A percentile compares a stretch with the other conserved stretches of the same genome.
These are phyloP conservation scores for Rana temporaria DNA, from an alignment of 2,113 vertebrate species.

Conservation along the genomic window DNA sequence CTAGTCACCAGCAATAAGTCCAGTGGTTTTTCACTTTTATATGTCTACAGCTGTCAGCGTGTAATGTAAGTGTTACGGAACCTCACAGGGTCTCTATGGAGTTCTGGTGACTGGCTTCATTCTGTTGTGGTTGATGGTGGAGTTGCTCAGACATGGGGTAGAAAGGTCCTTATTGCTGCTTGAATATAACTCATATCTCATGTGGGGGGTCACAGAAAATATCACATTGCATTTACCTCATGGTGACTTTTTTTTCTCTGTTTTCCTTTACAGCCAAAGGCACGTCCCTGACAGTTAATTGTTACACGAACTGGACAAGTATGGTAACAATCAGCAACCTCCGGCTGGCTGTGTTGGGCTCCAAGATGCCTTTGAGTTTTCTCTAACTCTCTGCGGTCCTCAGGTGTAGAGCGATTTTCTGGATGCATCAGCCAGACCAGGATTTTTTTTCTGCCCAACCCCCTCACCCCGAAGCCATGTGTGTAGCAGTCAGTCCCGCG, in stretches of 20 bases:
- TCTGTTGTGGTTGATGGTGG: too few species aligned
- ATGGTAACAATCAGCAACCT: constrained; percentile 78
- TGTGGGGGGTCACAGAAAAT: background rate
- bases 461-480: constrained; percentile 84
- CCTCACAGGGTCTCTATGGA: too few species aligned
- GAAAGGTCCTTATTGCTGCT: too few species aligned
- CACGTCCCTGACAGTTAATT: constrained; percentile 87
- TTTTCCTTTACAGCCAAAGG: constrained; percentile 87
- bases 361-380: constrained; percentile 92
- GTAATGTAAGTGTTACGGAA: too few species aligned
- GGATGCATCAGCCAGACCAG: constrained; percentile 80
- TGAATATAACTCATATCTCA: too few species aligned
- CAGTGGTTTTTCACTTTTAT: too few species aligned
- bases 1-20: too few species aligned
- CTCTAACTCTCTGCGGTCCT: constrained; percentile 91
- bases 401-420: constrained; percentile 87
- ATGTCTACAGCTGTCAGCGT: too few species aligned
- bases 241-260: background rate
- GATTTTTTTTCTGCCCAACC: constrained; percentile 61
- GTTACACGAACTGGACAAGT: constrained; percentile 75
- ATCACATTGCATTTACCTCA: background rate
- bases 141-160: too few species aligned
- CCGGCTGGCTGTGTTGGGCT: constrained; percentile 83
- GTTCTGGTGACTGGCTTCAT: too few species aligned
- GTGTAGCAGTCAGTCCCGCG: constrained; percentile 75